Conservation (phyloP, 1,140 invertebrate species). For the Drepana arcuata region DNA sequence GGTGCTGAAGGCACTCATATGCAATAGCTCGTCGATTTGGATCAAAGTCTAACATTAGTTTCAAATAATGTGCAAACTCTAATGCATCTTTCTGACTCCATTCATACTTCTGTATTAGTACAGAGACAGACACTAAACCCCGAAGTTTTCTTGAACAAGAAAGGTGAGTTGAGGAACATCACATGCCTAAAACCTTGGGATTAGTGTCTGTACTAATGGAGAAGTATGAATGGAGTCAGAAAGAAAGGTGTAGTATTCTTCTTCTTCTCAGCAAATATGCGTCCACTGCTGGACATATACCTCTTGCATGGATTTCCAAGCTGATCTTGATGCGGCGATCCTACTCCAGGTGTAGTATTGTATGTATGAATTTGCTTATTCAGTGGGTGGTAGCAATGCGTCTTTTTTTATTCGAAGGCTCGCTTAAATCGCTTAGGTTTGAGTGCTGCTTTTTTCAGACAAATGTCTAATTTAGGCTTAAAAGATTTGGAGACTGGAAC, state of each 20-base stretch:
- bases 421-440: conserved; percentile 98
- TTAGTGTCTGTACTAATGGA: conserved; percentile 92
- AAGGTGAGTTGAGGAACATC: conserved; percentile 92
- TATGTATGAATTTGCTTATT: no score
- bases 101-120: conserved; percentile 95
- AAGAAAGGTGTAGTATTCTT: no score
- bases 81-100: conserved; percentile 89
- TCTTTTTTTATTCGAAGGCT: conserved; percentile 99
- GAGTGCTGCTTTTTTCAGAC: conserved; percentile 95
- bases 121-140: no score
- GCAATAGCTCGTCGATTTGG: conserved; percentile 92
- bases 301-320: no score
- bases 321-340: no score
- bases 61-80: conserved; percentile 92
- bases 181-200: conserved; percentile 94
- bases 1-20: conserved; percentile 92
- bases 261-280: no score
- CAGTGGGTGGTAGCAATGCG: no score
- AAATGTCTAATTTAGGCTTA: conserved; percentile 88
- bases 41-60: conserved; percentile 96
- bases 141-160: conserved; percentile 95
- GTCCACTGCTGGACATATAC: no score
- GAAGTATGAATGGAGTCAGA: conserved; percentile 93
- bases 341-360: no score
- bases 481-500: conserved; percentile 56